Evolutionary conservation across 1,140 invertebrate species (phyloP).

Genomic region (Nixonia krombeini): DNA sequence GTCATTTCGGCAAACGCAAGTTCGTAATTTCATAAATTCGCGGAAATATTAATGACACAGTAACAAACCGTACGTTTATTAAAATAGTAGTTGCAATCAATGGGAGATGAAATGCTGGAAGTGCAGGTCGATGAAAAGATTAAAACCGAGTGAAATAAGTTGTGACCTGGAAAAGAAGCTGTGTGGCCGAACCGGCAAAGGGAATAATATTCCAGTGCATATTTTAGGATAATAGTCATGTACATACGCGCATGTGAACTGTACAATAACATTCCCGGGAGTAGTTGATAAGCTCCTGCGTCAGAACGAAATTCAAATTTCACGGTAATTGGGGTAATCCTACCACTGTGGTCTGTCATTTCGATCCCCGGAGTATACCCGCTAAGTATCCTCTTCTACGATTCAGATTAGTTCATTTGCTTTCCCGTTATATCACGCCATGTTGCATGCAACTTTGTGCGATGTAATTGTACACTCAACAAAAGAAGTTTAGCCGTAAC

Average conservation of each 20-base stretch:
- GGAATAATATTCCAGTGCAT: too few relatives aligned
- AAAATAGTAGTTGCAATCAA: too few relatives aligned
- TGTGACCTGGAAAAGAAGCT: too few relatives aligned
- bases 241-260: neutral
- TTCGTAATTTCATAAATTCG: too few relatives aligned
- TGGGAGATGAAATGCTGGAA: too few relatives aligned
- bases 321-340: slow-evolving; percentile 43
- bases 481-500: slow-evolving; percentile 16
- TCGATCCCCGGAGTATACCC: slow-evolving; percentile 32
- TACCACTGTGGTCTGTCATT: slow-evolving; percentile 38
- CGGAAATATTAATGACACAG: too few relatives aligned
- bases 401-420: slow-evolving; percentile 34
- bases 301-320: slow-evolving; percentile 38
- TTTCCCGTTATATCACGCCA: slow-evolving; percentile 10
- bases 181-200: too few relatives aligned
- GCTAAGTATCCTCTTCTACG: slow-evolving; percentile 34
- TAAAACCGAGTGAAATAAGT: too few relatives aligned
- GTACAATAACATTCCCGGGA: slow-evolving; percentile 24
- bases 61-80: too few relatives aligned
- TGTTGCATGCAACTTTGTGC: slow-evolving; percentile 3
- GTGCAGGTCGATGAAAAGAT: too few relatives aligned
- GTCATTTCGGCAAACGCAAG: too few relatives aligned
- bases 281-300: slow-evolving; percentile 27
- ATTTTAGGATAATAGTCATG: too few relatives aligned
- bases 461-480: slow-evolving; percentile 12